Evolutionary conservation across 37 sponge, comb jelly and placozoan species (phyloP), one percentile per base, ranked within the genome.

Genomic region (Diacarnus erythraeanus): DNA sequence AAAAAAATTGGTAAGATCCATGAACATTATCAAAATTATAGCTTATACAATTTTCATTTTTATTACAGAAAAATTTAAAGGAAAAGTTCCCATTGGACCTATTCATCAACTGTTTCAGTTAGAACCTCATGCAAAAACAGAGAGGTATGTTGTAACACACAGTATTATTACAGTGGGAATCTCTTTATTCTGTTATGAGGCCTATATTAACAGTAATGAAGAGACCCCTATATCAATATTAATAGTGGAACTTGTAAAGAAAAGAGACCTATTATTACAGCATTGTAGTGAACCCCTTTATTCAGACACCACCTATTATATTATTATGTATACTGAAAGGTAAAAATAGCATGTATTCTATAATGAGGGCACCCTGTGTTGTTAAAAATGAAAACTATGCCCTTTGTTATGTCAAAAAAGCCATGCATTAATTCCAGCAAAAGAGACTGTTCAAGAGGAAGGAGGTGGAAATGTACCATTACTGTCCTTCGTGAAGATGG

Each of bases 1-100:
- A 80, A 75, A 25, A 74, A 77, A 3, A 94, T 96, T 23, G 90
- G 97, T 96, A 76, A 31, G 69, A 69, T 31, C 33, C 35, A 25
- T 63, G 20, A n/a, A n/a, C n/a, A n/a, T n/a, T n/a, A n/a, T n/a
- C n/a, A n/a, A n/a, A n/a, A n/a, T 42, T 25, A 60, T 38, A 47
- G 25, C 40, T 59, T 17, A 54, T 54, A 10, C 56, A 54, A 20
- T 17, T 54, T 54, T 20, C 10, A 20, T 59, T 4, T 81, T 25
- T 39, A 39, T 1, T 78, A n/a, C 65, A 89, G 90, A 76, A 2
- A 17, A 22, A 15, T 89, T 79, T 57, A 76, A 80, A 18, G 79
- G 72, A 2, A 59, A 65, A 0, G n/a, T 82, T 3, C 91, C 91
- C 12, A 58, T 86, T 15, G 59, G 60, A 29, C 91, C 91, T 5